Evolutionary conservation across 2,797 vertebrate species (phyloP).

Genomic region (Anomalospiza imberbis): DNA sequence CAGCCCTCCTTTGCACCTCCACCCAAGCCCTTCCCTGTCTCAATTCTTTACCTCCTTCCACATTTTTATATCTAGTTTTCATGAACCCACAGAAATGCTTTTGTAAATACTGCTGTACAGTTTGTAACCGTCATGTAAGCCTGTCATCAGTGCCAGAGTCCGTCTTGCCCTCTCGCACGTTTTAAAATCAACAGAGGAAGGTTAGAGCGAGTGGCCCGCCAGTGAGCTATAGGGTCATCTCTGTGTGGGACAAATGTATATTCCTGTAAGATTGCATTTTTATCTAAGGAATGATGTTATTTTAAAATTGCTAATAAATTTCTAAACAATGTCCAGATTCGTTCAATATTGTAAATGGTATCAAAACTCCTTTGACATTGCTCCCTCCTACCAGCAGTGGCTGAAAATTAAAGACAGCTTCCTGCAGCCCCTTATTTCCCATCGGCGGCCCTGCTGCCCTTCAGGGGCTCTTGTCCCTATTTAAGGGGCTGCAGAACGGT

Average conservation of each 20-base stretch:
- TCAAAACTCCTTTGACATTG: not conserved
- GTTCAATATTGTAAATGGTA: constrained; percentile 54
- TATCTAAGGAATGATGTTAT: constrained; percentile 99
- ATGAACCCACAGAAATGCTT: constrained; percentile 73
- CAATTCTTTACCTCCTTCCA: constrained; percentile 51
- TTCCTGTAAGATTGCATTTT: constrained; percentile 99
- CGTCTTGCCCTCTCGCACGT: constrained; percentile 93
- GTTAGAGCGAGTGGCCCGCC: constrained; percentile 86
- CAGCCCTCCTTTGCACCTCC: not conserved
- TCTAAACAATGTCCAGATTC: constrained; percentile 76
- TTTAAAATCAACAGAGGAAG: constrained; percentile 87
- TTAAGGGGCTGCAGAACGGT: not conserved
- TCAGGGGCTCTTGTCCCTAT: not conserved
- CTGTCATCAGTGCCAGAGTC: constrained; percentile 90
- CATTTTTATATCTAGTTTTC: constrained; percentile 72
- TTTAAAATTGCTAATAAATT: constrained; percentile 99
- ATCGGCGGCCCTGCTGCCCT: rapidly evolving
- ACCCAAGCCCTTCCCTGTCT: not conserved
- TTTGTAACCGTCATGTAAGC: constrained; percentile 94
- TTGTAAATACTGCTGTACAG: constrained; percentile 97
- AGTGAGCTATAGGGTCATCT: constrained; percentile 93
- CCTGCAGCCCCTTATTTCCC: not conserved
- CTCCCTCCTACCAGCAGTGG: not conserved
- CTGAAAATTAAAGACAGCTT: not conserved
- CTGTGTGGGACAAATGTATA: constrained; percentile 93